Percentiles rank a stretch among this genome's conserved stretches.
These are phyloP conservation scores for Pantherophis vulpinus DNA, from an alignment of 2,797 vertebrate species.

Conservation along the genomic window DNA sequence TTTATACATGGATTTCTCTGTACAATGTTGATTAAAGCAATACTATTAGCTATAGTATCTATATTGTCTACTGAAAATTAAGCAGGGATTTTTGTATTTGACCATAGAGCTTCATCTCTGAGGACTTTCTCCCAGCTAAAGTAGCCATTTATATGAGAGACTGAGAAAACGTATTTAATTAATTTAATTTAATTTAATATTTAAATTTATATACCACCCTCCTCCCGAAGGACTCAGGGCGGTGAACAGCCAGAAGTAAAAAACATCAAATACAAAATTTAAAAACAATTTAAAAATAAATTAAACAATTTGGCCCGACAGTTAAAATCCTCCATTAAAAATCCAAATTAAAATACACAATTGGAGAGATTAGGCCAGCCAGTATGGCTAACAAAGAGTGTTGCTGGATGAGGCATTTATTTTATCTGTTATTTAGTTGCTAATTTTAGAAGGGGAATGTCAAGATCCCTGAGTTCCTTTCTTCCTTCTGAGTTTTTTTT, in stretches of 20 bases:
- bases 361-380: too few relatives aligned
- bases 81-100: not conserved
- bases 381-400: not conserved
- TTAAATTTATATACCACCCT: too few relatives aligned
- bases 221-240: too few relatives aligned
- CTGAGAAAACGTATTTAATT: not conserved
- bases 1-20: not conserved
- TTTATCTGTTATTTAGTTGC: not conserved
- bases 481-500: not conserved
- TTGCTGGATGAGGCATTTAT: not conserved
- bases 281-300: too few relatives aligned
- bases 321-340: too few relatives aligned
- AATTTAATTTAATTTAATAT: too few relatives aligned
- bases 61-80: not conserved
- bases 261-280: too few relatives aligned
- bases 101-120: not conserved
- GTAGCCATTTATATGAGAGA: not conserved
- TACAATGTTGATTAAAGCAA: not conserved
- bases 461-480: not conserved
- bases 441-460: not conserved
- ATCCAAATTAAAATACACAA: too few relatives aligned
- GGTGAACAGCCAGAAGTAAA: too few relatives aligned
- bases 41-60: not conserved
- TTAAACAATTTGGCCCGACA: too few relatives aligned
- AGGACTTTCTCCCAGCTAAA: not conserved